Conservation (phyloP, 1,140 invertebrate genomes). For the Druon quercuslanigerum region DNA sequence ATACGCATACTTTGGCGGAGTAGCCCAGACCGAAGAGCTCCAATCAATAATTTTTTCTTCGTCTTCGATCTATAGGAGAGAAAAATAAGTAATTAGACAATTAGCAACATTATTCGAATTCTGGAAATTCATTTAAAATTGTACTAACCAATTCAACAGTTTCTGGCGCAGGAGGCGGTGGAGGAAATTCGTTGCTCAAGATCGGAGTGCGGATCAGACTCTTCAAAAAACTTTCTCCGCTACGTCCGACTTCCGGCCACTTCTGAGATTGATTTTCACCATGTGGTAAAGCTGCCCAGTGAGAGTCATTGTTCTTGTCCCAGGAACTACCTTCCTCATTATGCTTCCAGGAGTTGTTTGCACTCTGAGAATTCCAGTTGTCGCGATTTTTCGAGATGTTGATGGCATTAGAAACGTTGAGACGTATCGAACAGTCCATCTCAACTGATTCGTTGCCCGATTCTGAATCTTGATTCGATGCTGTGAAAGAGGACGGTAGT, state of each 20-base stretch:
- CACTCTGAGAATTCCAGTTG: constrained; percentile 54
- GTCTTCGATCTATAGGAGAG: constrained; percentile 43
- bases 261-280: constrained; percentile 50
- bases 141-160: constrained; percentile 56
- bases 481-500: constrained; percentile 54
- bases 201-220: constrained; percentile 60
- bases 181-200: constrained; percentile 52
- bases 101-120: constrained; percentile 27
- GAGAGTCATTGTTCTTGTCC: constrained; percentile 50
- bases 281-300: constrained; percentile 54
- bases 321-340: constrained; percentile 45
- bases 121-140: constrained; percentile 18
- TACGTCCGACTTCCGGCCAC: constrained; percentile 59
- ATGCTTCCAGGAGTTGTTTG: constrained; percentile 55
- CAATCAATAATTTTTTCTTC: constrained; percentile 54
- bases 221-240: constrained; percentile 59
- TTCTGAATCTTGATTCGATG: constrained; percentile 63
- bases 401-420: constrained; percentile 50
- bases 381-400: constrained; percentile 47
- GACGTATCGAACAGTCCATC: constrained; percentile 60
- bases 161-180: constrained; percentile 63
- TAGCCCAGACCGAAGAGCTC: constrained; percentile 70
- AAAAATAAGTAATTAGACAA: constrained; percentile 14
- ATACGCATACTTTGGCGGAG: constrained; percentile 64
- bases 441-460: constrained; percentile 70